Evolutionary conservation across 2,888 invertebrate species (phyloP), one percentile per base, ranked within the genome.

Genomic region (Agonopterix heracliana): DNA sequence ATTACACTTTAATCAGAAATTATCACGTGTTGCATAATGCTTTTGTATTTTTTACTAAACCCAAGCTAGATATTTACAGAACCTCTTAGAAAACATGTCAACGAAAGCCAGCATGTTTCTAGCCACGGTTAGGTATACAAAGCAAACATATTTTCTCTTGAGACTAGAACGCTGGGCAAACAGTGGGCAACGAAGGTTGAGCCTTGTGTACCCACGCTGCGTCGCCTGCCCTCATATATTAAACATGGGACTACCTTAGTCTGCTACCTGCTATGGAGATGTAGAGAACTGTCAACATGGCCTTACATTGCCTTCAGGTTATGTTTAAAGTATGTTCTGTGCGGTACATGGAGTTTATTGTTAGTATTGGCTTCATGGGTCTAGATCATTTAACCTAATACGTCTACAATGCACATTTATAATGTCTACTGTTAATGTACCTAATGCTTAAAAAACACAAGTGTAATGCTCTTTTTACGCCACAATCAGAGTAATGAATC

Each of bases 131-230:
- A 81, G 78, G 74, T 81, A 85, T 86, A 83, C 82, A 83, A 74
- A 75, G 81, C 85, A 85, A 86, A 87, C 87, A 87, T 84, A 87
- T 86, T 87, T 87, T 81, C 86, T 84, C 83, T 81, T 73, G 84
- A 84, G 86, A 85, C 86, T 79, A 78, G 83, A 79, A 80, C 82
- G 80, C 77, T 71, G 72, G 70, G 83, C 81, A 87, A 86, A 87
- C 87, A 87, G 77, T 62, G 71, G 77, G 74, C 78, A 75, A 75
- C 79, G 76, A 79, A 81, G 84, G 84, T 82, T 81, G 77, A 73
- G 66, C 71, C 70, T 69, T 86, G 86, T 85, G 85, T 86, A 77
- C 84, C 71, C 65, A 71, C 79, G 75, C 82, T 78, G 79, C 84
- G 84, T 85, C 86, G 84, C 81, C 73, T 81, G 82, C 79, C 81